Conservation (phyloP, 1,140 invertebrate genomes). For the Orius insidiosus region DNA sequence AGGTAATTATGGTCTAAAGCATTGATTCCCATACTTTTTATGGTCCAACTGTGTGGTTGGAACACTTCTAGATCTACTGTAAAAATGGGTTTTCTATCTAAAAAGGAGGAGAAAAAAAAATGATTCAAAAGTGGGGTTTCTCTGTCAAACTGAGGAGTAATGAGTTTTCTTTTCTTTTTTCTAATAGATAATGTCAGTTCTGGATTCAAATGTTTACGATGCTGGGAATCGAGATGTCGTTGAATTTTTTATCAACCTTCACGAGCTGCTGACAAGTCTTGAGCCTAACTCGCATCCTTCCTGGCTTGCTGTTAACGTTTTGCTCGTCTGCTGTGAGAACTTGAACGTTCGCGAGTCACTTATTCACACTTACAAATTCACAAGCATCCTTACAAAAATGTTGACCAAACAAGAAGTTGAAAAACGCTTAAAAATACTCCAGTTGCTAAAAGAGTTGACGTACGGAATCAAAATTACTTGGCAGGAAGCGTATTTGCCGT, state of each 20-base stretch:
- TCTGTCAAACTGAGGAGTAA: no score
- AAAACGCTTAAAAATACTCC: conserved; percentile 1
- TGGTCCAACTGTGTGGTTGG: no score
- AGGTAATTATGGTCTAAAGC: no score
- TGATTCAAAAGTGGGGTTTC: no score
- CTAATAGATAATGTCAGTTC: no score
- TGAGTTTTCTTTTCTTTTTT: neutral
- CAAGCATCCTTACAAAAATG: conserved; percentile 38
- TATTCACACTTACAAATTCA: conserved; percentile 48
- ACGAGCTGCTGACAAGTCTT: conserved; percentile 26
- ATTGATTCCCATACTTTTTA: no score
- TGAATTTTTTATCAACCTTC: conserved; percentile 35
- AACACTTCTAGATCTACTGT: no score
- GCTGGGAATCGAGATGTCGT: conserved; percentile 27
- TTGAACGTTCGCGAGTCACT: conserved; percentile 35
- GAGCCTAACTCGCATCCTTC: conserved; percentile 24
- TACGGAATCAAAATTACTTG: conserved; percentile 50
- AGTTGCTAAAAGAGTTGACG: conserved; percentile 36
- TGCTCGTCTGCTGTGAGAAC: conserved; percentile 40
- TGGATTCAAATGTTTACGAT: conserved; percentile 28
- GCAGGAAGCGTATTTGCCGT: conserved; percentile 45
- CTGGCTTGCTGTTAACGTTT: conserved; percentile 42
- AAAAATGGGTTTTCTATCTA: no score
- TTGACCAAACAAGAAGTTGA: conserved; percentile 25
- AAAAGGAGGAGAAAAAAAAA: no score